Evolutionary conservation across 2,113 vertebrate species (phyloP), one percentile per base, ranked within the genome.

Genomic region (Cygnus buccinator): DNA sequence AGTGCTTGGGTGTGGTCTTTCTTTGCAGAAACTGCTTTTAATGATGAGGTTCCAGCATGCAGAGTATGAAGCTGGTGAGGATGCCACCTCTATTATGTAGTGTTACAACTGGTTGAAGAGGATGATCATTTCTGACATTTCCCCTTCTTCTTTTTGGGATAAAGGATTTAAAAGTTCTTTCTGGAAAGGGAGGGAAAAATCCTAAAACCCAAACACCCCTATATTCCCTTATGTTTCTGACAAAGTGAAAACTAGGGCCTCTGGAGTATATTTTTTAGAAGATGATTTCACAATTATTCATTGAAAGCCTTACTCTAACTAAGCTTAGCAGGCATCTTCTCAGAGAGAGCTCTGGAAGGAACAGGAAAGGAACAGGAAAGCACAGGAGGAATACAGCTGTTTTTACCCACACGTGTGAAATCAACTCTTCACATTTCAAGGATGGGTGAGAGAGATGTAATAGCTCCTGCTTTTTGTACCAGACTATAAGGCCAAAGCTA

Each of bases 41-140:
- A 72, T 48, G 44, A 26, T 1, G 5, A 80, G 57, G 41, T 62
- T 77, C 54, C 29, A 17, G 37, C 2, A 1, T 68, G 25, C 35
- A 31, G 52, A 15, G 33, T 82, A 33, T 39, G 71, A 72, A 58
- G 23, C 33, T 89, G 81, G 46, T 39, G 25, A 68, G 48, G 41
- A 57, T 1, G 0, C 0, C 0, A 33, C 55, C 29, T 70, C n/a
- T 23, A 15, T 72, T 67, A 35, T 11, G 6, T 23, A 39, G 17
- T 12, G 25, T 67, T 58, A 57, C 46, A 82, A 39, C 17, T 35
- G 6, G 16, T 63, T 78, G 71, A 52, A 73, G 73, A 82, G 8
- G 21, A 13, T 52, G 16, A 50, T 23, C 2, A 10, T 33, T 76
- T 44, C 11, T 61, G 22, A 39, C 23, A 8, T 72, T 81, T 72